Percentiles rank a stretch among this genome's conserved stretches.
Evolutionary conservation across 2,797 vertebrate genomes (phyloP).

Genomic region (Nothura maculosa): DNA sequence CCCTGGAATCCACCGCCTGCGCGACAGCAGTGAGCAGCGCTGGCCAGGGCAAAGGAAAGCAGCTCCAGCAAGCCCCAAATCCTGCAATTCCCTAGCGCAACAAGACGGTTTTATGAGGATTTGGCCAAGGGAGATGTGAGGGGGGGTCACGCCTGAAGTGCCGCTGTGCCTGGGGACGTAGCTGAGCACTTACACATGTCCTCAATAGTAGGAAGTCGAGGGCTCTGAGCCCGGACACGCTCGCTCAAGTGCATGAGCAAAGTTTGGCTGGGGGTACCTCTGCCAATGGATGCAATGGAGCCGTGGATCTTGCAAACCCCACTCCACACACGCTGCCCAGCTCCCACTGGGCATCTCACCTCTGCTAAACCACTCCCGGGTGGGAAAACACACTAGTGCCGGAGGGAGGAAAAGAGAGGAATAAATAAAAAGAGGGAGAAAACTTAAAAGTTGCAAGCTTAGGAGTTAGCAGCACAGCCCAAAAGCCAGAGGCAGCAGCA

Average conservation of each 20-base stretch:
- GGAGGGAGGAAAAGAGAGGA: not conserved
- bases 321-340: conserved; percentile 18
- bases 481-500: not conserved
- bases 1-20: not conserved
- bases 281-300: not conserved
- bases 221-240: not conserved
- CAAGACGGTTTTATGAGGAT: not conserved
- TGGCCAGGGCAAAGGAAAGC: not conserved
- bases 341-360: not conserved
- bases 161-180: not conserved
- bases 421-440: not conserved
- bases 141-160: not conserved
- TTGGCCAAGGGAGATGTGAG: conserved; percentile 1
- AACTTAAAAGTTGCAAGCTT: not conserved
- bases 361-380: not conserved
- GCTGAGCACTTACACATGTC: not conserved
- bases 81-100: conserved; percentile 23
- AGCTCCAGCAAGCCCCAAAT: conserved; percentile 9
- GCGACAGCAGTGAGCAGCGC: not conserved
- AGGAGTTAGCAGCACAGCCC: not conserved
- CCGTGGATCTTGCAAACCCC: conserved; percentile 18
- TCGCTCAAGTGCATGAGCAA: conserved; percentile 4
- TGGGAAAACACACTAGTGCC: conserved; percentile 24
- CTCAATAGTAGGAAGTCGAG: not conserved
- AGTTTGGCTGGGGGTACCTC: conserved; percentile 46